Evolutionary conservation across 2,888 invertebrate genomes (phyloP).

Genomic region (Acrobasis suavella): DNA sequence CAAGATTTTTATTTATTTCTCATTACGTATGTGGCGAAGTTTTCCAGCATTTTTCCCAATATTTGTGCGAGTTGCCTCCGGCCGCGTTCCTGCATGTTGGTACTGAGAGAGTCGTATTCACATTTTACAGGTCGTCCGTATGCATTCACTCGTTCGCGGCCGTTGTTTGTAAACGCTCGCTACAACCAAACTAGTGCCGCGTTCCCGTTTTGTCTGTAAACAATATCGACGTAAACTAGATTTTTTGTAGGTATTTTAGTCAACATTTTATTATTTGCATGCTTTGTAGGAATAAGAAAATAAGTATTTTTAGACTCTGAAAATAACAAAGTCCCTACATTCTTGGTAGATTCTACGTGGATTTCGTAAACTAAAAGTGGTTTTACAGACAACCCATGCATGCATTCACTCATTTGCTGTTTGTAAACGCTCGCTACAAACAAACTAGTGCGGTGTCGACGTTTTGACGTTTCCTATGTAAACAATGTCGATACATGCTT

Average conservation of each 20-base stretch:
- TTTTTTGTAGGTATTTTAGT: background rate
- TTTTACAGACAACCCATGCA: too few species aligned
- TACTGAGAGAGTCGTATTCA: slow-evolving; percentile 58
- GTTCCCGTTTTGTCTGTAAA: slow-evolving; percentile 41
- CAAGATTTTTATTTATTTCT: too few species aligned
- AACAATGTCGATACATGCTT: too few species aligned
- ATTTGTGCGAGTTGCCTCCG: slow-evolving; percentile 9
- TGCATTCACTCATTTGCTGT: too few species aligned
- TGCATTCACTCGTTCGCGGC: slow-evolving; percentile 64
- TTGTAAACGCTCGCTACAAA: too few species aligned
- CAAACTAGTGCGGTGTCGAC: too few species aligned
- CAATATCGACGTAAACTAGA: slow-evolving; percentile 38
- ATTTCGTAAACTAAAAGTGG: too few species aligned
- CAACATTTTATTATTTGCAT: background rate
- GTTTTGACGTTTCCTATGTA: too few species aligned
- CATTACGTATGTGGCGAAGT: background rate
- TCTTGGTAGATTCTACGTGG: too few species aligned
- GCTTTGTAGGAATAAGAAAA: background rate
- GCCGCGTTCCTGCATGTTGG: slow-evolving; percentile 31
- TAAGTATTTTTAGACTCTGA: too few species aligned
- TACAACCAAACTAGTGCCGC: slow-evolving; percentile 55
- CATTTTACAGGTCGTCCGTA: slow-evolving; percentile 49
- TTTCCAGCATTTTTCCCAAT: slow-evolving; percentile 10
- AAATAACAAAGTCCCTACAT: too few species aligned
- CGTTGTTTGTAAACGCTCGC: slow-evolving; percentile 68